phyloP scores from a whole-genome alignment of 2,113 vertebrate genomes.

The Cyphomyrus discorhynchus region DNA sequence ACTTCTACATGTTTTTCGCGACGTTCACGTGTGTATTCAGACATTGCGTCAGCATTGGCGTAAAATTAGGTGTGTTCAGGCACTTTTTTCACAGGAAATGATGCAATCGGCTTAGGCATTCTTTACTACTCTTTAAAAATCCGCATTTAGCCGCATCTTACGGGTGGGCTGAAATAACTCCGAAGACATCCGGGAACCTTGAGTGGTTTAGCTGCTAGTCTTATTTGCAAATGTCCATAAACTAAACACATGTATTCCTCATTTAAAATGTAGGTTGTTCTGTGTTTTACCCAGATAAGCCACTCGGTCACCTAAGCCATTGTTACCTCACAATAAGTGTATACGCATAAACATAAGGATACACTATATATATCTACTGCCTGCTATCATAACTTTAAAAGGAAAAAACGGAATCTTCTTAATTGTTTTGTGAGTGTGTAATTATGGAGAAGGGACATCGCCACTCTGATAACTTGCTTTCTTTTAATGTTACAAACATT shows the following conservation, averaged over 20 bases:
- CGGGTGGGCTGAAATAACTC: background rate
- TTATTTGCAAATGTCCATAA: constrained; percentile 10
- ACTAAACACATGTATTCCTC: background rate
- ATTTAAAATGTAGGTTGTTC: background rate
- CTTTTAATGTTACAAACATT: background rate
- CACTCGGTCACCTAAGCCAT: background rate
- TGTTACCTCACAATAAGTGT: background rate
- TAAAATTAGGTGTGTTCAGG: background rate
- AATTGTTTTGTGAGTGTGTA: background rate
- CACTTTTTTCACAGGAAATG: background rate
- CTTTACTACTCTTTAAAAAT: background rate
- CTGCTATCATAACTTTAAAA: background rate
- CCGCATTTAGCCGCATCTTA: background rate
- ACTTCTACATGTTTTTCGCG: background rate
- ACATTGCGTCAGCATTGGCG: background rate
- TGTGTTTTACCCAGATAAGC: background rate
- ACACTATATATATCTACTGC: background rate
- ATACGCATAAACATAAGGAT: background rate
- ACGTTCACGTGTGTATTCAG: background rate
- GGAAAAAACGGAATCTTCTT: background rate
- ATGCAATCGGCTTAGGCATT: background rate
- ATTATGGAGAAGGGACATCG: background rate
- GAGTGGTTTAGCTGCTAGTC: background rate
- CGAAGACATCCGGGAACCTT: background rate
- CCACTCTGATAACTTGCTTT: background rate